A percentile compares a stretch with the other conserved stretches of the same genome.
phyloP scores from a whole-genome alignment of 2,113 vertebrate genomes.

The Hydrochoerus hydrochaeris region DNA sequence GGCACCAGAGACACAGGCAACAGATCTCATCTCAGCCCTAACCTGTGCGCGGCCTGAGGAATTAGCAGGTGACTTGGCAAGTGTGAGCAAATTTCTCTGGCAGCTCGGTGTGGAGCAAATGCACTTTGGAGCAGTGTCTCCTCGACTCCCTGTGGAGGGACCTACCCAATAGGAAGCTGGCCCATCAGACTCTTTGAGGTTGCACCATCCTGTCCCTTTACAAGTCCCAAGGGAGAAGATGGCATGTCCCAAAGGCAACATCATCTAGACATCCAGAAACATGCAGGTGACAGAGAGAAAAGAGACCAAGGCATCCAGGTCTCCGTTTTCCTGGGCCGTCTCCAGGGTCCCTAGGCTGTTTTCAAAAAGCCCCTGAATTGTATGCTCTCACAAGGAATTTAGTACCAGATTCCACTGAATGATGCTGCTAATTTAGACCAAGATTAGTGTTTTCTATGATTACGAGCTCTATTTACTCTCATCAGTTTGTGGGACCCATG shows the following conservation, averaged over 20 bases:
- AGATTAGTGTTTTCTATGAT: not conserved
- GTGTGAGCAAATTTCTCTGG: not conserved
- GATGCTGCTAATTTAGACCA: conserved; percentile 31
- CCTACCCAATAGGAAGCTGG: not conserved
- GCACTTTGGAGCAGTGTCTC: not conserved
- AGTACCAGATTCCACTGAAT: not conserved
- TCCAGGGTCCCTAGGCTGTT: not conserved
- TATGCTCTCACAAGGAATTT: not conserved
- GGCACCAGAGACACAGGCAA: not conserved
- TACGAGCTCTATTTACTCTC: conserved; percentile 23
- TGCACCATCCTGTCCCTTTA: no score
- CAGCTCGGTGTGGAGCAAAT: not conserved
- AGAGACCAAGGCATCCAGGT: not conserved
- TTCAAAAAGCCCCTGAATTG: not conserved
- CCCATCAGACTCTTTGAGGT: not conserved
- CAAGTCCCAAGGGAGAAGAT: not conserved
- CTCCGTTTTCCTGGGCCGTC: not conserved
- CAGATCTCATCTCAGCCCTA: not conserved
- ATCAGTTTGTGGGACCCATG: not conserved
- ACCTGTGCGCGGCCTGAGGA: not conserved
- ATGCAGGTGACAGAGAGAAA: not conserved
- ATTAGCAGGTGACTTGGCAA: not conserved
- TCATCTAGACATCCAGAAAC: not conserved
- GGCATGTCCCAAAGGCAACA: not conserved
- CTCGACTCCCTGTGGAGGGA: not conserved